Base-by-base conservation (phyloP, 2,113 vertebrate species). In the Aegithalos caudatus region DNA sequence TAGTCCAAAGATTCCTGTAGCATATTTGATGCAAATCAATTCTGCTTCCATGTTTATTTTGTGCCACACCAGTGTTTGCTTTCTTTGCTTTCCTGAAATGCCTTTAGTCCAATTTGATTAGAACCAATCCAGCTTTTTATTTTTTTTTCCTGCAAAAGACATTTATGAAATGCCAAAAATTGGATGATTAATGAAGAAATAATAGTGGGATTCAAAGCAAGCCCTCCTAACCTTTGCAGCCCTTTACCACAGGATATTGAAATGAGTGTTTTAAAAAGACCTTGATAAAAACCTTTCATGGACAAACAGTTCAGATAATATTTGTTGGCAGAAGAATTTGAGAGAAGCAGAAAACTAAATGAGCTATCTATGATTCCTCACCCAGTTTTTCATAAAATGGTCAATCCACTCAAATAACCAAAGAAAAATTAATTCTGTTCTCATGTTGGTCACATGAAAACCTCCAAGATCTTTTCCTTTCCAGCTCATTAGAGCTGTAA, bases 271-370 rank as follows among this genome's bases (percentile, higher is more conserved):
- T 69, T 40, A 18, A 70, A 86, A 95, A 95, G 67, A 86, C 66
- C 76, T 97, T 92, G 96, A 80, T 83, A 80, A 96, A 96, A 86
- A 91, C 71, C 67, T 97, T 83, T 65, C 58, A n/a, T 57, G 95
- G 95, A 74, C 88, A 96, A 97, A 97, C 83, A 97, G 60, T 53
- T 91, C 76, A 53, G 48, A 38, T 66, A 81, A 84, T 67, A 86
- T 82, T 93, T 97, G 54, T 92, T 94, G 85, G 72, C 86, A 91
- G 79, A 86, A 72, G 92, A 86, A 82, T 94, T 94, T 86, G 87
- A 92, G 53, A 88, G 84, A 88, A 76, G 69, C 19, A 58, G 21
- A 51, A 64, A 97, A 88, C 56, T 78, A 92, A 97, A 91, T 79
- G 33, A 74, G 40, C 56, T 93, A 14, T 81, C 57, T 69, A 11